Percentiles rank a stretch among this genome's conserved stretches.
Evolutionary conservation across 2,888 invertebrate species (phyloP).

Genomic region (Stratiomys singularior): DNA sequence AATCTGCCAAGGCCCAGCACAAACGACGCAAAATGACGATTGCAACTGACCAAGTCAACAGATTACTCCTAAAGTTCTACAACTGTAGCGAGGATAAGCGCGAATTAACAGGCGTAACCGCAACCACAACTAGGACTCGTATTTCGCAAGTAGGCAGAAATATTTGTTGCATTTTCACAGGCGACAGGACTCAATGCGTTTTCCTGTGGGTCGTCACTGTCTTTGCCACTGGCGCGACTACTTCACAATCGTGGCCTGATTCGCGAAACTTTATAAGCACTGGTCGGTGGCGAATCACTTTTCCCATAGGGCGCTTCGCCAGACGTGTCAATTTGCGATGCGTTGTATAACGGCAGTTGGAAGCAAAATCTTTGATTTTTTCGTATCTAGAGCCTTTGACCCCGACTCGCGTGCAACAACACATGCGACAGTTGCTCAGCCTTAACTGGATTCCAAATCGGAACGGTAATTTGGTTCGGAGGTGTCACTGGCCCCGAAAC

Average conservation of each 20-base stretch:
- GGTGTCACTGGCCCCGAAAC: no score
- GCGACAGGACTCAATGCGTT: background rate
- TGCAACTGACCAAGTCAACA: conserved; percentile 17
- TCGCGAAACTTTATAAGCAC: background rate
- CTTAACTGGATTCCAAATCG: background rate
- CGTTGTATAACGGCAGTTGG: conserved; percentile 30
- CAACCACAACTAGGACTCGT: background rate
- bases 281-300: background rate
- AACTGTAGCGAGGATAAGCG: background rate
- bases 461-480: no score
- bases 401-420: conserved; percentile 2
- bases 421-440: background rate
- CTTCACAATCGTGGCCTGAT: background rate
- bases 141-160: background rate
- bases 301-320: background rate
- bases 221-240: background rate
- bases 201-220: background rate
- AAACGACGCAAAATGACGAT: background rate
- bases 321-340: background rate
- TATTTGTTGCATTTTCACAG: conserved; percentile 1
- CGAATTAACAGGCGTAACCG: background rate
- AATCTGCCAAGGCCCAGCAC: background rate
- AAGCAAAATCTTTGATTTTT: background rate
- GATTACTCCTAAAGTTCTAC: background rate
- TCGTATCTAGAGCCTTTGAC: background rate